A percentile compares a stretch with the other conserved stretches of the same genome.
Evolutionary conservation across 2,888 invertebrate species (phyloP).

Genomic region (Ichneumoninae sp.): DNA sequence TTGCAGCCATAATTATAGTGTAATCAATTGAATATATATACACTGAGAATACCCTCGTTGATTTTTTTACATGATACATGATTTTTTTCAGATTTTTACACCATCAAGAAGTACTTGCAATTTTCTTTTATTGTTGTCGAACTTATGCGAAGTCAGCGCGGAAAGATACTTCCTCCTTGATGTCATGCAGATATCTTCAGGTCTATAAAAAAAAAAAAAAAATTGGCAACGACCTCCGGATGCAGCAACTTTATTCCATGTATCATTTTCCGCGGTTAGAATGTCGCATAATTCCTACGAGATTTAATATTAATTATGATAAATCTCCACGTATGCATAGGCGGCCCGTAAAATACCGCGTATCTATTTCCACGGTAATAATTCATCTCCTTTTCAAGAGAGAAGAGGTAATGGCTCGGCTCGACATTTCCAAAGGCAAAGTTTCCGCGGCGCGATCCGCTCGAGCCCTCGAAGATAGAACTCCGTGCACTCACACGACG

Average conservation of each 20-base stretch:
- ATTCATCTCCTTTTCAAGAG: background rate
- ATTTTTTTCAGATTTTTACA: too few species aligned
- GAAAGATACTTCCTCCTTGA: too few species aligned
- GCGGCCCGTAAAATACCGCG: background rate
- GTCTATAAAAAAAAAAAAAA: background rate
- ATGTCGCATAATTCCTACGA: background rate
- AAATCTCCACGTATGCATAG: background rate
- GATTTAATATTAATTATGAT: background rate
- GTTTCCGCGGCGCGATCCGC: background rate
- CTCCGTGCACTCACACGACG: background rate
- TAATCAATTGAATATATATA: too few species aligned
- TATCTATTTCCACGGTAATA: background rate
- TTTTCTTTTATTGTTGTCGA: too few species aligned
- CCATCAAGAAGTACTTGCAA: too few species aligned
- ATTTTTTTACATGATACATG: too few species aligned
- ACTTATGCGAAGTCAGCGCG: too few species aligned
- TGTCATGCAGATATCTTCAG: too few species aligned
- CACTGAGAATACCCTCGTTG: too few species aligned
- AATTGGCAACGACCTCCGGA: background rate
- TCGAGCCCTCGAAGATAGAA: background rate
- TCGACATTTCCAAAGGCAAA: background rate
- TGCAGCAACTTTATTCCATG: background rate
- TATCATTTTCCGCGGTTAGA: background rate
- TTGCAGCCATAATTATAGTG: too few species aligned
- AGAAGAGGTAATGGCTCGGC: background rate